Evolutionary conservation across 2,797 vertebrate species (phyloP), one percentile per base, ranked within the genome.

Genomic region (Leontocebus nigricollis): DNA sequence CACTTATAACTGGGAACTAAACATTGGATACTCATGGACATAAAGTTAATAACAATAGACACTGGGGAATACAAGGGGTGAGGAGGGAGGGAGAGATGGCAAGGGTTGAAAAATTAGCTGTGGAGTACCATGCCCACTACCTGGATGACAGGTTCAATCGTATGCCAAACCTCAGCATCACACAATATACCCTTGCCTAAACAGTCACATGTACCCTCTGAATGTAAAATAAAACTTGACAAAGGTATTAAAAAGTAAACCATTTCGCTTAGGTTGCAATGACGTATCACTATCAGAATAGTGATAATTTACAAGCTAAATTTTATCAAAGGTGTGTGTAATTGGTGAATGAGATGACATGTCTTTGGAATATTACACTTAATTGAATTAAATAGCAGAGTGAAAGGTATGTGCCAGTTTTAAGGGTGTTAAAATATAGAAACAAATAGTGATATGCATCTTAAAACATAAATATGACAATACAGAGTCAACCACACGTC

Each of bases 401-500:
- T 57, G 24, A 95, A 88, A 76, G n/a, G n/a, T 4, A 22, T 7
- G 11, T 61, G 57, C 41, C 22, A 30, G 9, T 46, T 39, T 75
- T 39, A 27, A 36, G 46, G 52, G 59, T 17, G 14, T 83, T 59
- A 83, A 76, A 67, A 77, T 15, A 30, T 41, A 55, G 27, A 87
- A 57, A 12, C 12, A 84, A 84, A 79, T 75, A 79, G 15, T 11
- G 67, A 39, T 15, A 2, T 36, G 30, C 24, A 48, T 27, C 36
- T 89, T 93, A 6, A 46, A 15, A 7, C 11, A 27, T 1, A 87
- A 46, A 14, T 7, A 7, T 15, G 10, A 9, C 2, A 22, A 19
- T 1, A 22, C 14, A 13, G 19, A 52, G 14, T 24, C 20, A 36
- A 3, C 0, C 7, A 27, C 0, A 0, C 12, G 11, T 12, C 9